Conservation (phyloP, 2,113 vertebrate species). For the Labeo rohita region DNA sequence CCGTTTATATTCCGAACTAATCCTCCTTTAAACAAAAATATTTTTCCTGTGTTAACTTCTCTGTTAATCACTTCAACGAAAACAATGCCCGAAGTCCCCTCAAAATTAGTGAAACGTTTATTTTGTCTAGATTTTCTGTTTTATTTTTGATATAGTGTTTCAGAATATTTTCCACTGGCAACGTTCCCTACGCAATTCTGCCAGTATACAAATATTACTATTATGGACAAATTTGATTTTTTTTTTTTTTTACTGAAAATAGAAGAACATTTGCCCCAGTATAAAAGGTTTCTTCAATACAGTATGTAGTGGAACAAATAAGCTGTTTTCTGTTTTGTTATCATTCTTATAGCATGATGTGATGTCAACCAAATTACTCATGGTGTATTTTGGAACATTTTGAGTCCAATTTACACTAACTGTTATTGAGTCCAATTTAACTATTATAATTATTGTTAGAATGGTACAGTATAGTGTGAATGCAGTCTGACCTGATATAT, state of each 20-base stretch:
- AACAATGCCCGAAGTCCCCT: slow-evolving; percentile 19
- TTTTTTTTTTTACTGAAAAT: slow-evolving; percentile 12
- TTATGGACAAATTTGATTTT: slow-evolving; percentile 30
- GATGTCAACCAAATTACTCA: neutral
- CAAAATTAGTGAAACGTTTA: slow-evolving; percentile 25
- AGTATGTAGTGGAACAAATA: slow-evolving; percentile 38
- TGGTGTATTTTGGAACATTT: neutral
- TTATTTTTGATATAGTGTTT: slow-evolving; percentile 25
- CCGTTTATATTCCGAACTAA: slow-evolving; percentile 39
- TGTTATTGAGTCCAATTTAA: neutral
- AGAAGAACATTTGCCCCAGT: neutral
- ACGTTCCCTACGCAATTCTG: neutral
- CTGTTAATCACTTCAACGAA: slow-evolving; percentile 42
- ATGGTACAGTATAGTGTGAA: neutral
- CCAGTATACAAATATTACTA: slow-evolving; percentile 35
- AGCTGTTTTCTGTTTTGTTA: neutral
- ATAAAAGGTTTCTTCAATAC: slow-evolving; percentile 54
- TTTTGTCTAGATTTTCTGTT: slow-evolving; percentile 42
- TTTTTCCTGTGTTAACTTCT: slow-evolving; percentile 45
- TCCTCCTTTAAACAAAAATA: slow-evolving; percentile 49
- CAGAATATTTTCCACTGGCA: slow-evolving; percentile 22
- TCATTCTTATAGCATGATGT: neutral
- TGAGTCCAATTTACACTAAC: neutral
- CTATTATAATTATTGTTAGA: neutral
- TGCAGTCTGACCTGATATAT: neutral